Percentiles rank a stretch among this genome's conserved stretches.
phyloP scores from a whole-genome alignment of 2,888 invertebrate genomes.

The Agrotis ipsilon region DNA sequence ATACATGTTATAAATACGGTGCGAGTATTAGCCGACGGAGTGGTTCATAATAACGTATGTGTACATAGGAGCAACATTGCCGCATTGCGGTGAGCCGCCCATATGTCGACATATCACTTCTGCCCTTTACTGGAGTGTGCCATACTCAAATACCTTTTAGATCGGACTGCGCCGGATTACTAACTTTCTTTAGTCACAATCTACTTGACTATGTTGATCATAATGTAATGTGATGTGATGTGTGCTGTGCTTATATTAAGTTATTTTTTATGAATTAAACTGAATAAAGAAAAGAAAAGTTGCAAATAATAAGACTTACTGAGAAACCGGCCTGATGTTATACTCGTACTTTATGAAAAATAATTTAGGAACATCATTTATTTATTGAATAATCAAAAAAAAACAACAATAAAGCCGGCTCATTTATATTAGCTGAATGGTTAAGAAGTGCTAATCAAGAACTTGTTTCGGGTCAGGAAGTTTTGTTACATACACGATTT shows the following conservation, averaged over 20 bases:
- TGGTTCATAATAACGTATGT: constrained; percentile 83
- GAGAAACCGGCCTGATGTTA: background rate
- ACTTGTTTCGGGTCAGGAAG: constrained; percentile 77
- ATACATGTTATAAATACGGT: constrained; percentile 78
- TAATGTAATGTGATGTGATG: constrained; percentile 7
- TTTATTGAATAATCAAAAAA: constrained; percentile 25
- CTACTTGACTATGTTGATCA: constrained; percentile 17
- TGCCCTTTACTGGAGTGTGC: constrained; percentile 83
- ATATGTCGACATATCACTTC: constrained; percentile 88
- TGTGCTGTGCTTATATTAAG: constrained; percentile 7
- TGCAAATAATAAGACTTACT: background rate
- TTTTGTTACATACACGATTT: constrained; percentile 73
- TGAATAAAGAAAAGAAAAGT: background rate
- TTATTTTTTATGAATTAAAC: constrained; percentile 1
- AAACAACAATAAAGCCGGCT: constrained; percentile 52
- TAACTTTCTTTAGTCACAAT: constrained; percentile 48
- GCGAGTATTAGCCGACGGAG: constrained; percentile 80
- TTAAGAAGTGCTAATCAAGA: constrained; percentile 71
- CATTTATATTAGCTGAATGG: constrained; percentile 68
- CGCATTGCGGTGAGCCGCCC: constrained; percentile 89
- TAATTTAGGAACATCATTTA: constrained; percentile 17
- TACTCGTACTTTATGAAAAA: background rate
- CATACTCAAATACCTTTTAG: constrained; percentile 75
- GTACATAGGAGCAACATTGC: constrained; percentile 87
- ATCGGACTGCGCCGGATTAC: constrained; percentile 64